Evolutionary conservation across 2,113 vertebrate genomes (phyloP), one percentile per base, ranked within the genome.

Genomic region (Oryzias woworae): DNA sequence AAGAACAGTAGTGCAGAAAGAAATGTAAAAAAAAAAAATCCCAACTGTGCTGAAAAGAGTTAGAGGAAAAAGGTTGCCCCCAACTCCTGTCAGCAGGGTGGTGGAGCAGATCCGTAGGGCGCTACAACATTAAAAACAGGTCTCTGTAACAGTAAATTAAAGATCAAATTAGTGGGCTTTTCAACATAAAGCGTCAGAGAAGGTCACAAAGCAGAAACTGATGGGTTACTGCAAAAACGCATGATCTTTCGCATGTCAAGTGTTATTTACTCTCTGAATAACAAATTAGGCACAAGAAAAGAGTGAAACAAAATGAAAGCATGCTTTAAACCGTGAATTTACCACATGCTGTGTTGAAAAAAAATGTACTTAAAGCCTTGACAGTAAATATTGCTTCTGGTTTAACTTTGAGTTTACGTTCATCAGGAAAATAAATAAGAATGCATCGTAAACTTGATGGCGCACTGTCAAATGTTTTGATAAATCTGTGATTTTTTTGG

Each of bases 1-100:
- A 75, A 73, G 71, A 67, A 58, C 70, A 79, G 57, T 41, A 62
- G 75, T 54, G 83, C 75, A 52, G 56, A 79, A 53, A 54, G 52
- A 65, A 62, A 60, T 76, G 77, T 60, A 20, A n/a, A 49, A 57
- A 62, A 48, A 57, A 62, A 82, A 53, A 69, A 63, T 48, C 53
- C 46, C 26, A 18, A 56, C 71, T 58, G 56, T 47, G 47, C 53
- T 55, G 65, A n/a, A 36, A 26, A 62, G 53, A 67, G 17, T 46
- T 12, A 5, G 69, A 65, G 66, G 49, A 64, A 41, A 56, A 48
- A 71, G 59, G 72, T 57, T 58, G 77, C 71, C 59, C 62, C 72
- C 53, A 2, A 49, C 61, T 41, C 52, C 0, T 42, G 44, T 81
- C 79, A 78, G 69, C 56, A 6, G 62, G 59, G 69, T 69, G 24